phyloP scores from a whole-genome alignment of 2,797 vertebrate species.

The Microctenopoma lineatum region DNA sequence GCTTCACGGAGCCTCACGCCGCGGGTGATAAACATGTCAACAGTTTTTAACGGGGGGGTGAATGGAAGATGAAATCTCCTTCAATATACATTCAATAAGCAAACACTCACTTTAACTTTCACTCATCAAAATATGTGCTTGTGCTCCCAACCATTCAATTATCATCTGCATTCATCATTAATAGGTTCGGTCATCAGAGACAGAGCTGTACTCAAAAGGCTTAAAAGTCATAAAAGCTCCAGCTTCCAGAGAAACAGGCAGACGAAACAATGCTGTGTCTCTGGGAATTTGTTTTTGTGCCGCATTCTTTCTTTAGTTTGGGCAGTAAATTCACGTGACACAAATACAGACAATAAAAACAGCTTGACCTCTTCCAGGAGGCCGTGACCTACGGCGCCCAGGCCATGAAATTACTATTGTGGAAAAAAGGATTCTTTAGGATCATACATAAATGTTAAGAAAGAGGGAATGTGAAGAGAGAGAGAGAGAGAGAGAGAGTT shows the following conservation, averaged over 20 bases:
- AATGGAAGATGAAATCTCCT: slow-evolving; percentile 68
- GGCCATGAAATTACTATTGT: slow-evolving; percentile 37
- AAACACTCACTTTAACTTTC: slow-evolving; percentile 79
- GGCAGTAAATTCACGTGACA: slow-evolving; percentile 50
- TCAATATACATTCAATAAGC: slow-evolving; percentile 80
- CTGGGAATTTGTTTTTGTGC: slow-evolving; percentile 29
- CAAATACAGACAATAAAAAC: slow-evolving; percentile 51
- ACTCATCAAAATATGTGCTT: slow-evolving; percentile 35
- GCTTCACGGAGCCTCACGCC: slow-evolving; percentile 40
- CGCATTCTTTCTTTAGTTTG: slow-evolving; percentile 37
- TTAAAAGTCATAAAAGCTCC: slow-evolving; percentile 50
- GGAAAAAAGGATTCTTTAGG: slow-evolving; percentile 45
- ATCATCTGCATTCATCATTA: slow-evolving; percentile 40
- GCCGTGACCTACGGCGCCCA: slow-evolving; percentile 42
- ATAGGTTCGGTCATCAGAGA: slow-evolving; percentile 50
- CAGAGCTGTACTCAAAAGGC: slow-evolving; percentile 31
- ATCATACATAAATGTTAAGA: slow-evolving; percentile 18
- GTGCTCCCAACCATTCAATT: slow-evolving; percentile 32
- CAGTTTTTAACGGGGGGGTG: slow-evolving; percentile 10
- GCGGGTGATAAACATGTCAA: slow-evolving; percentile 42
- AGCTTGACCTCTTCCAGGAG: slow-evolving; percentile 50
- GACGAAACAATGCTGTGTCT: slow-evolving; percentile 17
- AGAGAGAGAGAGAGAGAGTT: background rate
- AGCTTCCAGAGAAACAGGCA: slow-evolving; percentile 19
- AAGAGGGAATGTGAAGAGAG: background rate